Base-by-base conservation (phyloP, 2,888 invertebrate species). In the Anthophora plumipes region DNA sequence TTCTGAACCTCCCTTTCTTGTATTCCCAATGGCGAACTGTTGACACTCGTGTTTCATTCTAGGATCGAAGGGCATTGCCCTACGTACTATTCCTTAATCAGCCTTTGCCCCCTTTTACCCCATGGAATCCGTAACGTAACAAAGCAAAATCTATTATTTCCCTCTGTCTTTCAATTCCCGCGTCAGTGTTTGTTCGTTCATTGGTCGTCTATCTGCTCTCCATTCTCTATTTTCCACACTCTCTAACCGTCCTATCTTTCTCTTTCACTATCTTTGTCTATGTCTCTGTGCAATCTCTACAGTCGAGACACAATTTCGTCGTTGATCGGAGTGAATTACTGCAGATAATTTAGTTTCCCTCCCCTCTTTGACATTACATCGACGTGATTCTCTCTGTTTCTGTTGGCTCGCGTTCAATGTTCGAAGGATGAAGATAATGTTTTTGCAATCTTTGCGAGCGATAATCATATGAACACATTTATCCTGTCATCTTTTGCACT, bases 261-360 rank as follows among this genome's bases (percentile, higher is more conserved):
- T 31, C 1, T 31, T 31, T 31, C 31, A 31, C 31, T 31, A 31
- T 31, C 22, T 22, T 41, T 48, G 54, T 48, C 74, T 55, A 52
- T 77, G 63, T 79, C 20, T 17, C 68, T 59, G 66, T 48, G 39
- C 80, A 77, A 70, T 77, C 70, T 77, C 70, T 64, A 50, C 37
- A 43, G 60, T 50, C 67, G 57, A 31, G 70, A 43, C 71, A 77
- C 84, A 73, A 84, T 84, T 84, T 70, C 70, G 72, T 46, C 79
- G 72, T 60, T 59, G 79, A 82, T 79, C 73, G 61, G 70, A 57
- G 55, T 63, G 82, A 75, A 63, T 79, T 76, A 68, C 85, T 73
- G 55, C 37, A 31, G 85, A 79, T 84, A 84, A 84, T 84, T 84
- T 69, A 61, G 79, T 82, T 84, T 83, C 55, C 41, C 55, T 83